Evolutionary conservation across 2,797 vertebrate genomes (phyloP).

Genomic region (Scleropages formosus): DNA sequence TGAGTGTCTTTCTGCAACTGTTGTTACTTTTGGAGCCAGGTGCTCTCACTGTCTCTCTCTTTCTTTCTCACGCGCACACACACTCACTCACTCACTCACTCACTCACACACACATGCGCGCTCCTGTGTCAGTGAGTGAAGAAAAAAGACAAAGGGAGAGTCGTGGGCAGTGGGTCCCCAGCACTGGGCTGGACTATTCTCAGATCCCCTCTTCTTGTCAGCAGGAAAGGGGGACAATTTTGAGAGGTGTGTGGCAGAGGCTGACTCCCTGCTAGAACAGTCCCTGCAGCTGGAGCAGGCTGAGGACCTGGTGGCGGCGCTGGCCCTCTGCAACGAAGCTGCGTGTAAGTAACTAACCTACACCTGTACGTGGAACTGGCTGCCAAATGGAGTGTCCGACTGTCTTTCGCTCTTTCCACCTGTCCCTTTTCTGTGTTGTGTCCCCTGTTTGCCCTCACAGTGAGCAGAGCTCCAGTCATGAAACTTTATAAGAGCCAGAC

Average conservation of each 20-base stretch:
- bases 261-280: slow-evolving; percentile 90
- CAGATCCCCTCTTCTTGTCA: slow-evolving; percentile 46
- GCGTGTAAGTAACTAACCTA: slow-evolving; percentile 85
- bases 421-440: not conserved
- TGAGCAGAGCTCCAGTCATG: slow-evolving; percentile 2
- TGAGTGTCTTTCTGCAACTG: too few species aligned
- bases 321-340: slow-evolving; percentile 91
- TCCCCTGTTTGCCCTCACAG: slow-evolving; percentile 14
- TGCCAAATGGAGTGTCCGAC: slow-evolving; percentile 8
- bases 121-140: too few species aligned
- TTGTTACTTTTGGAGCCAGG: too few species aligned
- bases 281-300: slow-evolving; percentile 89
- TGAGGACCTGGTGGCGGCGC: slow-evolving; percentile 85
- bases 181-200: not conserved
- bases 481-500: not conserved
- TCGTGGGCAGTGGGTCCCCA: too few species aligned
- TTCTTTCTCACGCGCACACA: too few species aligned
- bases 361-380: not conserved
- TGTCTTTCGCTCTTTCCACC: not conserved
- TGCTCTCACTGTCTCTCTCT: too few species aligned
- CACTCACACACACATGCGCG: too few species aligned
- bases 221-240: slow-evolving; percentile 87
- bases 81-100: too few species aligned
- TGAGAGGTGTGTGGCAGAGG: slow-evolving; percentile 86
- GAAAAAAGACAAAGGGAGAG: too few species aligned